phyloP scores from a whole-genome alignment of 2,888 invertebrate species.

The Ophion slaviceki region DNA sequence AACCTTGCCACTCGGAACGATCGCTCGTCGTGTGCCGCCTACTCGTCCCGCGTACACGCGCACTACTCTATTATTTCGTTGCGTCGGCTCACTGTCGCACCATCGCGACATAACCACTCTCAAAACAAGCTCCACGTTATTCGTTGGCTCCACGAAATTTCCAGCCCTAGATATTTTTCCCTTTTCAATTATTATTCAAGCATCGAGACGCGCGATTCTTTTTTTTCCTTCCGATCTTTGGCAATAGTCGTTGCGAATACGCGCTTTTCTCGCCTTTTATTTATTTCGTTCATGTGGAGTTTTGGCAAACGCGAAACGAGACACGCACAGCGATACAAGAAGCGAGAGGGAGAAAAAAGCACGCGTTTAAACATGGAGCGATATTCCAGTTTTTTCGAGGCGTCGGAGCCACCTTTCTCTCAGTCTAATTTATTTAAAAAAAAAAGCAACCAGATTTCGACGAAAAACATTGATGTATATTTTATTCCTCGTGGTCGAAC shows the following conservation, averaged over 20 bases:
- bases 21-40: constrained; percentile 29
- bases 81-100: constrained; percentile 27
- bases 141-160: background rate
- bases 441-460: background rate
- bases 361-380: background rate
- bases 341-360: background rate
- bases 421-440: background rate
- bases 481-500: background rate
- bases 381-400: background rate
- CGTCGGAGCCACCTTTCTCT: background rate
- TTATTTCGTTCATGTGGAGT: background rate
- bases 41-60: constrained; percentile 11
- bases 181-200: background rate
- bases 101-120: constrained; percentile 2
- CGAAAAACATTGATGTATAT: background rate
- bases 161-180: background rate
- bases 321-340: background rate
- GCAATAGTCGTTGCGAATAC: background rate
- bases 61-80: constrained; percentile 20
- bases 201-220: too few species aligned
- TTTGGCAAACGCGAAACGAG: background rate
- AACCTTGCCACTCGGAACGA: constrained; percentile 45
- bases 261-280: background rate
- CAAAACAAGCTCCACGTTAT: constrained; percentile 4
- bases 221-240: background rate